A percentile compares a stretch with the other conserved stretches of the same genome.
phyloP scores from a whole-genome alignment of 2,797 vertebrate species.

The Acanthis flammea region DNA sequence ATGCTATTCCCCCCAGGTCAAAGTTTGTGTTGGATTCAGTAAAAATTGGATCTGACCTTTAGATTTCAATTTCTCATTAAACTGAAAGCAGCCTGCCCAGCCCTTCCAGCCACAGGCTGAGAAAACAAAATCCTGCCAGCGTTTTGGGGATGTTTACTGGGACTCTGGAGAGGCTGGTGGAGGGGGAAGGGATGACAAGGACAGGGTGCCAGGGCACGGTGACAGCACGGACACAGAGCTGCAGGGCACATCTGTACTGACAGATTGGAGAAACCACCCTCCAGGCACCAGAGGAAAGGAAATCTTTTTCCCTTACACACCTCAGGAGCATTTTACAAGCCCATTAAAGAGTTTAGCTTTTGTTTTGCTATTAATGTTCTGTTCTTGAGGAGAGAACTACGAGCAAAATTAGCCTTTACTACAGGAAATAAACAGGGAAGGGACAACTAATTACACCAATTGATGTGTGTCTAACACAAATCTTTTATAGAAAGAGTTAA shows the following conservation, averaged over 20 bases:
- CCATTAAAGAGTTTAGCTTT: neutral
- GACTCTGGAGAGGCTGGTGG: neutral
- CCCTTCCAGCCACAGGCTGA: neutral
- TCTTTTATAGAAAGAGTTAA: constrained; percentile 70
- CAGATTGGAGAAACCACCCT: neutral
- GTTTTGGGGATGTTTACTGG: neutral
- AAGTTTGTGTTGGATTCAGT: neutral
- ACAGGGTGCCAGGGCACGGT: neutral
- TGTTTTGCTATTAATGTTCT: neutral
- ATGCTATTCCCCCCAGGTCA: neutral
- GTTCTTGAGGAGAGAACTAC: neutral
- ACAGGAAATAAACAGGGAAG: constrained; percentile 17
- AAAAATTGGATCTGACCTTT: neutral
- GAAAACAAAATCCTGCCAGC: rapidly evolving
- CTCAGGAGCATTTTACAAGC: neutral
- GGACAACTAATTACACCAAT: constrained; percentile 15
- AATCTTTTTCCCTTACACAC: neutral
- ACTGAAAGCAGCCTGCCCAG: neutral
- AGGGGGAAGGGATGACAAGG: neutral
- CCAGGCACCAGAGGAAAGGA: neutral
- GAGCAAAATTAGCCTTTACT: constrained; percentile 17
- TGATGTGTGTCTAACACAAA: constrained; percentile 31
- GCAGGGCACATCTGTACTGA: neutral
- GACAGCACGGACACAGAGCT: neutral
- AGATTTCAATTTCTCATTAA: neutral